phyloP scores from a whole-genome alignment of 2,888 invertebrate species.

The Erebia epiphron region DNA sequence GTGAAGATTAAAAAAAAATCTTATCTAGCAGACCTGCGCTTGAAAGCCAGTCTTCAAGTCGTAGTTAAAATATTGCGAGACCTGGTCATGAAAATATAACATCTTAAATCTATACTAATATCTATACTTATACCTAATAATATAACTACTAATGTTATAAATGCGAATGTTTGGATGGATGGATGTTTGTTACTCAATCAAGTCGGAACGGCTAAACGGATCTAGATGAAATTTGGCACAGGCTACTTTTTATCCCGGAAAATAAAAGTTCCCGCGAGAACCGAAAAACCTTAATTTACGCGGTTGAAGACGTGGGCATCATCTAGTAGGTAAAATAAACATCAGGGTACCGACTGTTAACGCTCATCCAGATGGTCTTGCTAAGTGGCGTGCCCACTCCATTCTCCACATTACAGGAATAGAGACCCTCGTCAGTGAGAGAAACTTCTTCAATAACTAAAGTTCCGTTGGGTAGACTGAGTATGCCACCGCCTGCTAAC shows the following conservation, averaged over 20 bases:
- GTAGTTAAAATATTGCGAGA: background rate
- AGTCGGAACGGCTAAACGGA: too few species aligned
- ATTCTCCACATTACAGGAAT: slow-evolving; percentile 79
- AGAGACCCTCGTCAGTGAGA: slow-evolving; percentile 72
- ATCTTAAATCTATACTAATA: too few species aligned
- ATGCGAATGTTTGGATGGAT: too few species aligned
- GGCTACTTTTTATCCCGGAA: too few species aligned
- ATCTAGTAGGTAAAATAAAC: slow-evolving; percentile 6
- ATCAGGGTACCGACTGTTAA: slow-evolving; percentile 66
- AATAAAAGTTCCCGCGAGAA: too few species aligned
- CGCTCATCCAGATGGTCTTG: slow-evolving; percentile 79
- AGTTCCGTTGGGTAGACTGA: slow-evolving; percentile 76
- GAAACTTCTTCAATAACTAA: slow-evolving; percentile 75
- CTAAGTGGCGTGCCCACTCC: slow-evolving; percentile 77
- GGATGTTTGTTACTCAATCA: too few species aligned
- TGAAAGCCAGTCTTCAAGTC: background rate
- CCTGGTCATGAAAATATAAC: background rate
- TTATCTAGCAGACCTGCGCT: background rate
- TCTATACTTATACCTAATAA: too few species aligned
- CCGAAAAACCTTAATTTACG: too few species aligned
- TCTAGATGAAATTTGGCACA: too few species aligned
- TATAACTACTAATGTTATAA: too few species aligned
- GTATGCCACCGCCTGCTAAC: slow-evolving; percentile 73
- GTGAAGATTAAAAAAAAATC: background rate
- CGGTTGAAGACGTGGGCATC: too few species aligned